Percentiles rank a stretch among this genome's conserved stretches.
These are phyloP conservation scores for Eueides isabella DNA, from an alignment of 1,140 invertebrate species.

Conservation along the genomic window DNA sequence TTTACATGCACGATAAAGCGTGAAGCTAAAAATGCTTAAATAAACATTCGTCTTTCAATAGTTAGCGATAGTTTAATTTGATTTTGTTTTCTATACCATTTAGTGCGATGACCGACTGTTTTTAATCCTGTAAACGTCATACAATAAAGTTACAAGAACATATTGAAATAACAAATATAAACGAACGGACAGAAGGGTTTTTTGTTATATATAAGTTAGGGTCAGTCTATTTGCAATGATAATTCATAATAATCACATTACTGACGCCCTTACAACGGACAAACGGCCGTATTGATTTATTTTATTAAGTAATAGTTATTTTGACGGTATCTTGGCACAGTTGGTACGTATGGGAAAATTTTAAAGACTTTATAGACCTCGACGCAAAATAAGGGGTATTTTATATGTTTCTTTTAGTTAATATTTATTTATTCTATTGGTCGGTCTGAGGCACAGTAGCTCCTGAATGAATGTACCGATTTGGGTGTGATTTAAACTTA, in stretches of 20 bases:
- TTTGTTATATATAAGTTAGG: slow-evolving; percentile 28
- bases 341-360: neutral
- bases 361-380: no score
- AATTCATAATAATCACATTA: slow-evolving; percentile 71
- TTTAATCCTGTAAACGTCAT: neutral
- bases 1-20: no score
- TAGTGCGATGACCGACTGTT: neutral
- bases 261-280: slow-evolving; percentile 54
- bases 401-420: neutral
- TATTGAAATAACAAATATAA: slow-evolving; percentile 1
- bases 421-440: no score
- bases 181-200: slow-evolving; percentile 15
- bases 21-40: neutral
- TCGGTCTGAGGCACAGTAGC: no score
- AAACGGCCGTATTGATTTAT: slow-evolving; percentile 63
- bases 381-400: no score
- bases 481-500: no score
- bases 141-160: neutral
- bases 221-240: slow-evolving; percentile 68
- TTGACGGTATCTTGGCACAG: neutral
- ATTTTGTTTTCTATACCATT: neutral
- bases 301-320: slow-evolving; percentile 58
- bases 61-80: no score
- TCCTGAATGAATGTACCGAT: no score
- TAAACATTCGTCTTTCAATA: no score